Evolutionary conservation across 1,140 invertebrate species (phyloP), one percentile per base, ranked within the genome.

Genomic region (Drosophila paulistorum): DNA sequence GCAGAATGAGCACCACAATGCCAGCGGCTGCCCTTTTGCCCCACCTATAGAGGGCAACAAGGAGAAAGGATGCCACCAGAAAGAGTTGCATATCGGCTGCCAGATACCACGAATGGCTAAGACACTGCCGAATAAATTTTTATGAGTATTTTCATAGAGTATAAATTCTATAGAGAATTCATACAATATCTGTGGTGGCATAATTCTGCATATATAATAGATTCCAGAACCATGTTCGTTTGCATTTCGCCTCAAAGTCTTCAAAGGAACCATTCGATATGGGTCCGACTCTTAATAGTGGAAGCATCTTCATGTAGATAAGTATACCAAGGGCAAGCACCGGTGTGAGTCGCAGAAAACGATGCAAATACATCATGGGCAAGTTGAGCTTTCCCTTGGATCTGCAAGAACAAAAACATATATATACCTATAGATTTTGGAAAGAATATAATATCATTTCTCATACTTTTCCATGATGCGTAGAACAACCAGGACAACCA

Each of bases 91-190:
- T 97, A 81, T 98, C 97, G 58, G 96, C 96, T 1, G 96, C 95
- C 51, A 98, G 92, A 82, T 97, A 98, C 97, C 97, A 98, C 0
- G 96, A 95, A 93, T 97, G 96, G 41, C 95, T 95, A 95, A 98
- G 95, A 80, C 97, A 98, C 96, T 97, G 92, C 39, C 3, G 35
- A 37, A 37, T 37, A 11, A 37, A 7, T 37, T 37, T 5, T 37
- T 37, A 37, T 9, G 23, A 10, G 9, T 1, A 10, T 10, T 37
- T 7, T 7, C 2, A 37, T 37, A 2, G 23, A 26, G 3, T 3
- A 26, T 26, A 26, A 26, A 26, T 0, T 4, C 23, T 26, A 4
- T 26, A 26, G 2, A 23, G 23, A 26, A 26, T 26, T 37, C 35
- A 1, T 23, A 86, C 82, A 9, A 77, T 61, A 1, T 66, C 20